phyloP scores from a whole-genome alignment of 2,888 invertebrate species.

The Epiblema foenella region DNA sequence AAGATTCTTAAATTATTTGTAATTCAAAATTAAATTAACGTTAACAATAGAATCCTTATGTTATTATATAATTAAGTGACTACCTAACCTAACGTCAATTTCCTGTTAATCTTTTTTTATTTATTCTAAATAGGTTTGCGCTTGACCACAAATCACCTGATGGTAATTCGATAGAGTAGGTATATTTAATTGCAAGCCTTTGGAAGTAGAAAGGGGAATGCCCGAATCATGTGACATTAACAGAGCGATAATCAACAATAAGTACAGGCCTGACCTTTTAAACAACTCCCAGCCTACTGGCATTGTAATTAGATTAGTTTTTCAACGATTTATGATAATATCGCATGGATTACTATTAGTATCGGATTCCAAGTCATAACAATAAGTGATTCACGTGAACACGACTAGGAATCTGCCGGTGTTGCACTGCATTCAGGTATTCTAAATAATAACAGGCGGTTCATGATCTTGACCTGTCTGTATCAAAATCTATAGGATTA shows the following conservation, averaged over 20 bases:
- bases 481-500: too few species aligned
- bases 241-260: background rate
- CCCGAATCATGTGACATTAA: slow-evolving; percentile 60
- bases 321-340: background rate
- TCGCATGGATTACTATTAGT: slow-evolving; percentile 8
- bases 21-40: too few species aligned
- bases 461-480: slow-evolving; percentile 35
- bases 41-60: too few species aligned
- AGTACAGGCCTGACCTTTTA: background rate
- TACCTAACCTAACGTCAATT: too few species aligned
- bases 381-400: slow-evolving; percentile 36
- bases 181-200: slow-evolving; percentile 28
- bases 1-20: too few species aligned
- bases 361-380: slow-evolving; percentile 42
- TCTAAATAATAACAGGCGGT: slow-evolving; percentile 25
- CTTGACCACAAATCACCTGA: too few species aligned
- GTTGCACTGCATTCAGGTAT: slow-evolving; percentile 23
- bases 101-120: too few species aligned
- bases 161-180: too few species aligned
- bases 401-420: slow-evolving; percentile 39
- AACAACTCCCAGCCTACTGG: background rate
- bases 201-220: slow-evolving; percentile 61
- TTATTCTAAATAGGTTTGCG: too few species aligned
- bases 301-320: background rate
- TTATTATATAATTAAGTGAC: too few species aligned